Conservation (phyloP, 1,140 invertebrate species). For the Papilio aristodemus region DNA sequence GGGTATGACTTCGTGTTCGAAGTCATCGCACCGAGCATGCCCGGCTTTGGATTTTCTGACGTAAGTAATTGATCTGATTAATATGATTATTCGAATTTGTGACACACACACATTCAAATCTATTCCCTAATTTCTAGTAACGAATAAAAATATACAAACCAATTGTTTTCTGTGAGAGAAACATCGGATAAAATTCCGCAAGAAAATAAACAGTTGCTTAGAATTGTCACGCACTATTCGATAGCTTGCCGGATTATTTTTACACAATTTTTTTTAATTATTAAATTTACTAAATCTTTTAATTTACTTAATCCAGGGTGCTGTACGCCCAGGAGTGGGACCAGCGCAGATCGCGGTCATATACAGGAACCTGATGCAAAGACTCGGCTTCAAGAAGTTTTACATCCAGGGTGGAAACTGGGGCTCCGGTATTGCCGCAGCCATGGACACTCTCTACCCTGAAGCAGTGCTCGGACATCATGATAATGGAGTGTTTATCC, state of each 20-base stretch:
- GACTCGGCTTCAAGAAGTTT: conserved; percentile 87
- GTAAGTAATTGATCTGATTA: conserved; percentile 68
- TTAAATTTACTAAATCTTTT: too few relatives aligned
- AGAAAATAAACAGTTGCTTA: too few relatives aligned
- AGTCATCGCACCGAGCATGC: conserved; percentile 88
- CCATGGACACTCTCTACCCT: conserved; percentile 44
- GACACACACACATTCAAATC: too few relatives aligned
- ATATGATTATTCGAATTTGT: neutral
- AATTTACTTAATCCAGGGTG: conserved; percentile 50
- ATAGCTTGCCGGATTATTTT: too few relatives aligned
- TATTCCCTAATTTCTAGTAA: too few relatives aligned
- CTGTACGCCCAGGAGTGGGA: conserved; percentile 82
- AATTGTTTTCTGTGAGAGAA: too few relatives aligned
- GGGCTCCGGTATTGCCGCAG: conserved; percentile 82
- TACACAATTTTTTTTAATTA: too few relatives aligned
- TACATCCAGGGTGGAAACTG: conserved; percentile 92
- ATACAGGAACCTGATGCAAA: conserved; percentile 89
- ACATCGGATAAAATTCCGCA: too few relatives aligned
- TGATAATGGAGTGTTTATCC: conserved; percentile 45
- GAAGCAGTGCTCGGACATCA: conserved; percentile 55
- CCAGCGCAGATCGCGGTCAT: conserved; percentile 84
- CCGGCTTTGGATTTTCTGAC: conserved; percentile 91
- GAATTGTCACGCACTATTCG: too few relatives aligned
- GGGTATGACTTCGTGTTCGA: conserved; percentile 86
- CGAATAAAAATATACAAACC: too few relatives aligned